Percentiles rank a stretch among this genome's conserved stretches.
Conservation (phyloP, 1,140 invertebrate species). For the Ericerus pela region DNA sequence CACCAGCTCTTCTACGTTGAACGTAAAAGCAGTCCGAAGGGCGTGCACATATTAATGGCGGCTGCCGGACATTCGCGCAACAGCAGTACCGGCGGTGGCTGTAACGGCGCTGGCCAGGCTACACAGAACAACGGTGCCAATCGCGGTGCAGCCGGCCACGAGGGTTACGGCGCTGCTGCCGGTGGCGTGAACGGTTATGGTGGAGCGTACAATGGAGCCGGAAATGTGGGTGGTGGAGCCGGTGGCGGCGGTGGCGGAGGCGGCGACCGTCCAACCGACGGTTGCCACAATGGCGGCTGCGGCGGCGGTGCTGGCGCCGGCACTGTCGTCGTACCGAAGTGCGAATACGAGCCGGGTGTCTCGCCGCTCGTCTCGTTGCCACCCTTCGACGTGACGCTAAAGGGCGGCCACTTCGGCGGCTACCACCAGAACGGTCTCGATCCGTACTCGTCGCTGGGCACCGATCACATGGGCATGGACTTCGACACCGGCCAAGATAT, state of each 20-base stretch:
- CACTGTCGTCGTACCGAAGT: conserved; percentile 43
- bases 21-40: too few relatives aligned
- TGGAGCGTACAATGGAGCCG: conserved; percentile 34
- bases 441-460: conserved; percentile 33
- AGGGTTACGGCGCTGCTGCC: too few relatives aligned
- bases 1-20: conserved; percentile 31
- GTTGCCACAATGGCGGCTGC: conserved; percentile 60
- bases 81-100: conserved; percentile 39
- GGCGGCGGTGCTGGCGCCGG: conserved; percentile 43
- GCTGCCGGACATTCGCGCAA: conserved; percentile 60
- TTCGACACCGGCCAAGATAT: conserved; percentile 51
- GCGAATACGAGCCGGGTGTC: conserved; percentile 62
- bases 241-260: conserved; percentile 38
- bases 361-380: conserved; percentile 66
- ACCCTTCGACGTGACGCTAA: conserved; percentile 69
- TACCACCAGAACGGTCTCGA: conserved; percentile 23
- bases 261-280: conserved; percentile 43
- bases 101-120: conserved; percentile 29
- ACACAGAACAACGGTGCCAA: background rate
- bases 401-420: conserved; percentile 38
- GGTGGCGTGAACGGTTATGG: conserved; percentile 32
- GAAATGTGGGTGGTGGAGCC: conserved; percentile 31
- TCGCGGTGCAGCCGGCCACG: conserved; percentile 38
- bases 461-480: conserved; percentile 46
- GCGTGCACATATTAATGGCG: conserved; percentile 34